These are phyloP conservation scores for Sinohyriopsis cumingii DNA, from an alignment of 2,888 invertebrate species.

Conservation along the genomic window DNA sequence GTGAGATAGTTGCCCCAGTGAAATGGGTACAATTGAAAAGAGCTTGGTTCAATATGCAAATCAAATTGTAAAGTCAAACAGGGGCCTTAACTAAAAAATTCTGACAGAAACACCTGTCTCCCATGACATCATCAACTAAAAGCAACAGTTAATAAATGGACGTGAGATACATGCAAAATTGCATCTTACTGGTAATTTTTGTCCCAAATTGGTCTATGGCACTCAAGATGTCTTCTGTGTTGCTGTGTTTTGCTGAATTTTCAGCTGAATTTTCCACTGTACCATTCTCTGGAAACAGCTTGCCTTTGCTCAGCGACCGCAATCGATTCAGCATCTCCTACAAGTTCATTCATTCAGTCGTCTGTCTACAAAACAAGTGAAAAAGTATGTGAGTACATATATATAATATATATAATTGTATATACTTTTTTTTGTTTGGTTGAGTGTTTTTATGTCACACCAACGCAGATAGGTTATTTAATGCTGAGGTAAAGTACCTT, in stretches of 20 bases:
- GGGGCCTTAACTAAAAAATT: too few species aligned
- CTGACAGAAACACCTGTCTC: too few species aligned
- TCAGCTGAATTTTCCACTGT: conserved; percentile 8
- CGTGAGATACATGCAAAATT: not conserved
- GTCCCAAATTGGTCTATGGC: conserved; percentile 59
- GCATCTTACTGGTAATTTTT: conserved; percentile 28
- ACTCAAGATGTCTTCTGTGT: conserved; percentile 61
- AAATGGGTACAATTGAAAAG: too few species aligned
- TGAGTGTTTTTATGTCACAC: too few species aligned
- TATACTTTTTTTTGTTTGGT: too few species aligned
- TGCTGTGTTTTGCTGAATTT: conserved; percentile 25
- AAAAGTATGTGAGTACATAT: not conserved
- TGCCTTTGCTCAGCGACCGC: conserved; percentile 33
- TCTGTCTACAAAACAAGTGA: not conserved
- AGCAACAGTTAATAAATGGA: not conserved
- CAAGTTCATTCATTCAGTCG: conserved; percentile 13
- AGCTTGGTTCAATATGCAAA: too few species aligned
- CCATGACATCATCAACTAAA: not conserved
- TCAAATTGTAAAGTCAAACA: too few species aligned
- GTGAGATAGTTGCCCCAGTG: too few species aligned
- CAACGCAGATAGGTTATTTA: too few species aligned
- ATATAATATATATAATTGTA: too few species aligned
- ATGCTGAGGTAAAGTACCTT: too few species aligned
- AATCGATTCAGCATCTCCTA: conserved; percentile 32
- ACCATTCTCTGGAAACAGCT: conserved; percentile 9